Percentiles rank a stretch among this genome's conserved stretches.
Conservation (phyloP, 1,140 invertebrate species). For the Meloidogyne floridensis region DNA sequence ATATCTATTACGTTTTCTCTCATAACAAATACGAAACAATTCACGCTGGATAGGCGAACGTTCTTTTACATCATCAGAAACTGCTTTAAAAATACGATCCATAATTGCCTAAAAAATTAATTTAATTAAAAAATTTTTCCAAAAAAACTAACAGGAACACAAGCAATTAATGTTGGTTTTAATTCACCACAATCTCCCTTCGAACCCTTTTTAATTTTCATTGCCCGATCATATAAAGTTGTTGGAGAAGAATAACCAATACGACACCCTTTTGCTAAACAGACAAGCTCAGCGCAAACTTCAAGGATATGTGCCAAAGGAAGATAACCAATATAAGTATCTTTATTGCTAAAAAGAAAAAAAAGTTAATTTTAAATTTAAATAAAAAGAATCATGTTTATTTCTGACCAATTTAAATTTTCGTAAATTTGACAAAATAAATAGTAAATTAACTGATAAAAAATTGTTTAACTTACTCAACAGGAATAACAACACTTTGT, state of each 20-base stretch:
- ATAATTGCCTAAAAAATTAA: slow-evolving; percentile 61
- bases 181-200: slow-evolving; percentile 83
- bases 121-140: background rate
- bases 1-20: slow-evolving; percentile 70
- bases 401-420: no score
- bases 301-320: slow-evolving; percentile 97
- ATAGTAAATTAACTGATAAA: background rate
- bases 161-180: slow-evolving; percentile 87
- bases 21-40: slow-evolving; percentile 66
- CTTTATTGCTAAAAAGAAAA: slow-evolving; percentile 65
- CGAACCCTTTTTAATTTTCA: slow-evolving; percentile 86
- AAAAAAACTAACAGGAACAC: slow-evolving; percentile 78
- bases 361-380: background rate
- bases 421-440: no score
- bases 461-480: slow-evolving; percentile 59
- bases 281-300: slow-evolving; percentile 73
- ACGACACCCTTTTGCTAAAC: slow-evolving; percentile 75
- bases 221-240: slow-evolving; percentile 86
- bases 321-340: slow-evolving; percentile 89
- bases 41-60: slow-evolving; percentile 60
- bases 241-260: slow-evolving; percentile 94
- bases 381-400: no score
- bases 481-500: slow-evolving; percentile 76
- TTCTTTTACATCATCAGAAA: slow-evolving; percentile 64
- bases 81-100: slow-evolving; percentile 67